Percentiles rank a stretch among this genome's conserved stretches.
Evolutionary conservation across 2,888 invertebrate genomes (phyloP).

Genomic region (Cosmorhoe ocellata): DNA sequence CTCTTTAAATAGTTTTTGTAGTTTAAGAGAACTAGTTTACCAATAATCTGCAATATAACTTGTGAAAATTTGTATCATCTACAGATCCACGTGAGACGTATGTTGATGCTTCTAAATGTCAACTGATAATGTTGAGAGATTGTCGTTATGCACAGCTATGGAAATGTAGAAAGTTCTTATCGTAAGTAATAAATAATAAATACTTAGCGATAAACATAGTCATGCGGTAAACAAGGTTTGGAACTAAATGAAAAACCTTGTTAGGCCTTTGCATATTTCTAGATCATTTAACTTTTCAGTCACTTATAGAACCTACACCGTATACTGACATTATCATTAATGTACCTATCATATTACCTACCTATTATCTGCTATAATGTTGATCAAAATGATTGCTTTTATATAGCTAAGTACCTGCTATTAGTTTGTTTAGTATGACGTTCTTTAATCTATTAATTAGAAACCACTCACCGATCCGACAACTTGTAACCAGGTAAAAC

Average conservation of each 20-base stretch:
- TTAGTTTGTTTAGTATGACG: background rate
- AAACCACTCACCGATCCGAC: background rate
- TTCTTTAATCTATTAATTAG: background rate
- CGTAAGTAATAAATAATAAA: conserved; percentile 43
- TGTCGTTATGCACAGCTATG: conserved; percentile 48
- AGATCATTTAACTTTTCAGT: too few relatives aligned
- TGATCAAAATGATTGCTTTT: background rate
- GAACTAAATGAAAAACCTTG: background rate
- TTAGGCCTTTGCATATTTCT: too few relatives aligned
- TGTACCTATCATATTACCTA: background rate
- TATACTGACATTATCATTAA: too few relatives aligned
- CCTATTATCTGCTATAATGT: background rate
- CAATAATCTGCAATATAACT: conserved; percentile 9
- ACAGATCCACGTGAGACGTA: conserved; percentile 12
- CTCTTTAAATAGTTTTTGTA: background rate
- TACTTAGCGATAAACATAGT: conserved; percentile 37
- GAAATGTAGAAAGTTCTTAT: conserved; percentile 54
- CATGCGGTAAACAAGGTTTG: conserved; percentile 44
- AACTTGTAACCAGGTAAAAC: too few relatives aligned
- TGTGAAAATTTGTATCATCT: conserved; percentile 18
- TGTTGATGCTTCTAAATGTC: conserved; percentile 26
- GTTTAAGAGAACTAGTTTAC: conserved; percentile 19
- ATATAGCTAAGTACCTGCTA: background rate
- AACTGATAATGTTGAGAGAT: conserved; percentile 36
- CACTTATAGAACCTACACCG: too few relatives aligned